Evolutionary conservation across 2,888 invertebrate species (phyloP), one percentile per base, ranked within the genome.

Genomic region (Seira ritae): DNA sequence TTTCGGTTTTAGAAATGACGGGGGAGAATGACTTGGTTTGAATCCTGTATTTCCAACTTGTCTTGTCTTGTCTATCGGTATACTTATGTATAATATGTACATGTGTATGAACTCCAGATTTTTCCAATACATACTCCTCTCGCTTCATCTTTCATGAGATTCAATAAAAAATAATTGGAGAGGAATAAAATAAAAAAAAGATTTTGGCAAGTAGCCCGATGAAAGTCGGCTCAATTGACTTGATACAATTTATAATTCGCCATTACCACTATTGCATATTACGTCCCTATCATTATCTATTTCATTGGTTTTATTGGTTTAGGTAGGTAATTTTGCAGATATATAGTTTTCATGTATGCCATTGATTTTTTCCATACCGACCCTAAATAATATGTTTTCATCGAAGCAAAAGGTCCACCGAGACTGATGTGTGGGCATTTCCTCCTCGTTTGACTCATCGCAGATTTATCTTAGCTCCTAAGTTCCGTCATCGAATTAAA

Each of bases 161-260:
- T 79, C 84, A 87, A 87, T 87, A 87, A 87, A 87, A 87, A 85
- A 87, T 87, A 87, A 87, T 87, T 85, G 85, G 87, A 85, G 80
- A 79, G 69, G 82, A 85, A 85, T 85, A 85, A 87, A 50, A 50
- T 50, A 50, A 50, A 85, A 85, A 50, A 50, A 85, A 85, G 85
- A 87, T 85, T 85, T 87, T 85, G 87, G 87, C 85, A 83, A 79
- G 67, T 73, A 73, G 84, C 85, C 85, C 84, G 80, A 79, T 1
- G 17, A 50, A 50, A n/a, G 12, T 50, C 50, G 15, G 50, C 50
- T 50, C 50, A 50, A 50, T 50, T 50, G 6, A 50, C 50, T n/a
- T 8, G 17, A 12, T 50, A 50, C 50, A 50, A 31, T 50, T 50
- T 50, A 50, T 50, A 50, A 50, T 50, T 50, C 12, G 50, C 50